Percentiles rank a stretch among this genome's conserved stretches.
Evolutionary conservation across 2,113 vertebrate species (phyloP).

Genomic region (Gallinago jamesoni): DNA sequence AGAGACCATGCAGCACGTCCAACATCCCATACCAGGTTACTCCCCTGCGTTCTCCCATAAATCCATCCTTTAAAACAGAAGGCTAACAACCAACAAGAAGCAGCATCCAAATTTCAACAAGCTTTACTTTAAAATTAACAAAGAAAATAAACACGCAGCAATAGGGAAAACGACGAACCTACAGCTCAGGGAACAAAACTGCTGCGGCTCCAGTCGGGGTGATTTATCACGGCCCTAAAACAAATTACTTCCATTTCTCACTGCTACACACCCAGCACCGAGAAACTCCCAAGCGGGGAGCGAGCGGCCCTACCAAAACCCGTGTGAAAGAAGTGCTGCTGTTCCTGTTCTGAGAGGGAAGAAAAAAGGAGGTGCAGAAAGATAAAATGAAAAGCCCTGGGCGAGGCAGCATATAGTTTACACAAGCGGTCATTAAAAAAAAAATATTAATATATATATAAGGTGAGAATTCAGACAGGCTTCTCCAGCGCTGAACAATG

Average conservation of each 20-base stretch:
- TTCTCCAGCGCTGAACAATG: not conserved
- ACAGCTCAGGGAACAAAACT: not conserved
- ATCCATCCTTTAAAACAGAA: not conserved
- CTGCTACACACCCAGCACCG: not conserved
- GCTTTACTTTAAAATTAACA: slow-evolving; percentile 28
- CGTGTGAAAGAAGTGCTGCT: not conserved
- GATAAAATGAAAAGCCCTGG: not conserved
- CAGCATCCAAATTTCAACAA: not conserved
- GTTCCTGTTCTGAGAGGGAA: not conserved
- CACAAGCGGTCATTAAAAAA: not conserved
- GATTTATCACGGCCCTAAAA: slow-evolving; percentile 33
- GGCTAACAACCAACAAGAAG: not conserved
- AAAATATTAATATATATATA: no score
- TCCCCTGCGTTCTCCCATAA: not conserved
- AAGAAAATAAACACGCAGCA: not conserved
- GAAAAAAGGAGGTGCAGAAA: not conserved
- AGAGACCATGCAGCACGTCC: rapidly evolving
- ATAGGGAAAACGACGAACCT: not conserved
- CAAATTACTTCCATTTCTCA: slow-evolving; percentile 30
- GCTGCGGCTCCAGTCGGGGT: not conserved
- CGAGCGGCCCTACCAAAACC: not conserved
- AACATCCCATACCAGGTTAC: not conserved
- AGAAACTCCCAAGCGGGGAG: not conserved
- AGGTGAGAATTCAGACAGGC: not conserved
- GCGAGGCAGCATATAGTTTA: not conserved